A percentile compares a stretch with the other conserved stretches of the same genome.
Evolutionary conservation across 2,113 vertebrate genomes (phyloP).

Genomic region (Ceyx melanurus): DNA sequence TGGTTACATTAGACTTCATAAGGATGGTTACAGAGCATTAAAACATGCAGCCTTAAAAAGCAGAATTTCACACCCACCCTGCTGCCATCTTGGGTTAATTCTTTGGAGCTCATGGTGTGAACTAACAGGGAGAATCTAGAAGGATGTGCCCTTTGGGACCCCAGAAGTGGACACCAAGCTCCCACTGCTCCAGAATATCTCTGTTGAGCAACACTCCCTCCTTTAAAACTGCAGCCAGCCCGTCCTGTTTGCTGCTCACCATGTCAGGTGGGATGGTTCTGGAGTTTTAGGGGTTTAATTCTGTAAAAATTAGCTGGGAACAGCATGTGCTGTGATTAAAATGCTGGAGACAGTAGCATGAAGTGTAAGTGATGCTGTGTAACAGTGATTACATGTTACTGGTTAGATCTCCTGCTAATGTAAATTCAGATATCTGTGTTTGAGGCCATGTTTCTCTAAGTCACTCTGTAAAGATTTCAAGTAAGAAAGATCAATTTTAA

Average conservation of each 20-base stretch:
- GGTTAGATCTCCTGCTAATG: slow-evolving; percentile 14
- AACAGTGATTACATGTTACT: slow-evolving; percentile 23
- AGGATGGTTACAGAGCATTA: neutral
- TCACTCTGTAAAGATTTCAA: slow-evolving; percentile 66
- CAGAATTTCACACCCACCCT: neutral
- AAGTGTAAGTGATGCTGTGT: neutral
- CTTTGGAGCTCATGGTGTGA: neutral
- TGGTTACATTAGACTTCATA: neutral
- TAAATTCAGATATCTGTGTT: slow-evolving; percentile 43
- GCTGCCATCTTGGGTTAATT: neutral
- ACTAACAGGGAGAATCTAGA: neutral
- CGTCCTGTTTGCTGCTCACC: fast-evolving
- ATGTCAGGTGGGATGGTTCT: neutral
- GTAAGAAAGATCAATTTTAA: slow-evolving; percentile 72
- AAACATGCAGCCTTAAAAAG: neutral
- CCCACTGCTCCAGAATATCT: neutral
- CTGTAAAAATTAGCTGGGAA: neutral
- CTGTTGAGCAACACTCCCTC: fast-evolving
- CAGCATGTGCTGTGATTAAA: neutral
- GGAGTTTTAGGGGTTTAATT: neutral
- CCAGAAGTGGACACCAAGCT: neutral
- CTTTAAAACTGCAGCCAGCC: neutral
- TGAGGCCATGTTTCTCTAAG: slow-evolving; percentile 50
- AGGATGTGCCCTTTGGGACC: neutral
- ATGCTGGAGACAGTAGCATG: neutral